Conservation (phyloP, 1,140 invertebrate genomes). For the Babylonia areolata region DNA sequence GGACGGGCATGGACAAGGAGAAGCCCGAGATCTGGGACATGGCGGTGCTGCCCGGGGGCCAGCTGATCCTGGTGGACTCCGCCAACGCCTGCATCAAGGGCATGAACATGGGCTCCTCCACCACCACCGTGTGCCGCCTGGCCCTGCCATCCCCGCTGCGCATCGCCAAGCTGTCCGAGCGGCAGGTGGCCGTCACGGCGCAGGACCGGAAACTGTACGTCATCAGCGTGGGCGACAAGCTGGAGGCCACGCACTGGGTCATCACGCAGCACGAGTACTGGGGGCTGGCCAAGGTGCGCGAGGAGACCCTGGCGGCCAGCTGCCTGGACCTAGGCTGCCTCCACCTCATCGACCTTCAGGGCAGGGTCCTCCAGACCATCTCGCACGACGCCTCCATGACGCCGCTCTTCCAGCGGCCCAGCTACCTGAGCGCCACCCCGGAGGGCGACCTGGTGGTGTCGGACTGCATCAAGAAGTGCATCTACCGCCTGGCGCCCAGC, state of each 20-base stretch:
- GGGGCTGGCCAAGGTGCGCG: conserved; percentile 9
- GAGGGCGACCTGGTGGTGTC: conserved; percentile 20
- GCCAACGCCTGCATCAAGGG: not conserved
- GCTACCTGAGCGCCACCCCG: conserved; percentile 15
- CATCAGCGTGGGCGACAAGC: conserved; percentile 18
- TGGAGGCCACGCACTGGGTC: conserved; percentile 1
- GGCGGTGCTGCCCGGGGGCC: conserved; percentile 7
- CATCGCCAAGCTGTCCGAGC: conserved; percentile 8
- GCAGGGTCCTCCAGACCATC: conserved; percentile 18
- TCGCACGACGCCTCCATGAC: conserved; percentile 27
- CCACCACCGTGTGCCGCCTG: conserved; percentile 16
- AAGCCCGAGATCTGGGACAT: conserved; percentile 29
- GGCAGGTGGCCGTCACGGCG: conserved; percentile 4
- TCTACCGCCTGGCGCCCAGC: conserved; percentile 9
- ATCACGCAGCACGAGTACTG: conserved; percentile 24
- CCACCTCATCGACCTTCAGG: conserved; percentile 19
- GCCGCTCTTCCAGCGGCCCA: conserved; percentile 6
- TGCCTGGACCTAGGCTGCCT: conserved; percentile 15
- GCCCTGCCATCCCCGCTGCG: not conserved
- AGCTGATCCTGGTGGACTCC: conserved; percentile 23
- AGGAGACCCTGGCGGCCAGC: conserved; percentile 9
- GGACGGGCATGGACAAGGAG: conserved; percentile 23
- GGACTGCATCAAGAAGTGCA: conserved; percentile 27
- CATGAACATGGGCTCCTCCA: conserved; percentile 28
- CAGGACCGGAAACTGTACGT: conserved; percentile 21